Base-by-base conservation (phyloP, 2,888 invertebrate species). In the Sarcophaga rosellei region DNA sequence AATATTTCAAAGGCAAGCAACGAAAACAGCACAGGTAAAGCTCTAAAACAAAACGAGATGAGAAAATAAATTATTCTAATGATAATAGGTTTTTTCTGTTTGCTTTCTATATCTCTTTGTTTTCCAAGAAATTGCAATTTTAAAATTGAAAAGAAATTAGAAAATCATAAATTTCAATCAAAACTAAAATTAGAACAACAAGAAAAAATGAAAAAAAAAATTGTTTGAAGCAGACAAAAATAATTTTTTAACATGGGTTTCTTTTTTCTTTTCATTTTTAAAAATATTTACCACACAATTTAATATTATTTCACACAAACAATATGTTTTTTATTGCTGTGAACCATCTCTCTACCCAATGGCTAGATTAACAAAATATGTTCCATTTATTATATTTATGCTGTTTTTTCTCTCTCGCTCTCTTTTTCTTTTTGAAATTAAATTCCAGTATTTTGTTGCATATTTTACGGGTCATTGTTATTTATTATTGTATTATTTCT, bases 101-200 rank as follows among this genome's bases (percentile, higher is more conserved):
- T n/a, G n/a, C n/a, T n/a, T n/a, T n/a, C n/a, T n/a, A n/a, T n/a
- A n/a, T n/a, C n/a, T n/a, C n/a, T n/a, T n/a, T n/a, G n/a, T 53
- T 53, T 17, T 53, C 4, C 12, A 53, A 53, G 53, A 53, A 53
- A 53, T 17, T 35, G 35, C 35, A 35, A 35, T 35, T 35, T 53
- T 53, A 62, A 79, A 82, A 86, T 76, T 80, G 68, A 80, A 83
- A 79, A 75, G 74, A 81, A 80, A 76, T 83, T 80, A 86, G 73
- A 86, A 86, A 80, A 73, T 79, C 85, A 83, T 86, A 86, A 86
- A 86, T 86, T 69, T 86, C 45, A 82, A 82, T 85, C 23, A 81
- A 66, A 81, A 25, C 21, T 45, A 35, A 35, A 35, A 8, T 35
- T 8, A 2, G 35, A n/a, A 35, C 35, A 35, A 35, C n/a, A n/a